Evolutionary conservation across 1,140 invertebrate genomes (phyloP), one percentile per base, ranked within the genome.

Genomic region (Orius insidiosus): DNA sequence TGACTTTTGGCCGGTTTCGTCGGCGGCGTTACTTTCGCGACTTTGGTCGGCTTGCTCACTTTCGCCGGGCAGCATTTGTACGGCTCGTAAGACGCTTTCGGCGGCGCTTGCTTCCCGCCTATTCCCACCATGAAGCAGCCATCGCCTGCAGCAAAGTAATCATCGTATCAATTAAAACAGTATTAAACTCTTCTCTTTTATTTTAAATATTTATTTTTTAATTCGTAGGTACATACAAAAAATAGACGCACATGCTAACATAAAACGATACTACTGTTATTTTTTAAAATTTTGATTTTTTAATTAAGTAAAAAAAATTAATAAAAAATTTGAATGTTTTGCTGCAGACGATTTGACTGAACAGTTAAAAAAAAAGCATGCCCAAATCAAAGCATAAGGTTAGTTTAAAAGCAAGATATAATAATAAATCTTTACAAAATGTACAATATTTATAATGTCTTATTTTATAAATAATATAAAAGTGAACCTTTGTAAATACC

Each of bases 41-140:
- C 66, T 70, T 79, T 80, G 56, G 74, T 76, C 47, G 68, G 66
- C 55, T 69, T 72, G 56, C 73, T 71, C 63, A 77, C 72, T 72
- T 82, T 82, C 65, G 78, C 78, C 62, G 80, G 83, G 74, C 82
- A 87, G 75, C 82, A 85, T 70, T 85, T 80, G 72, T 83, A 87
- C 58, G 82, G 78, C 75, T 82, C 78, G 69, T 81, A 84, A 62
- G 75, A 74, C 66, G 76, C 73, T 66, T 73, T 75, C 64, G 79
- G 78, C 62, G 70, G 63, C 67, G 75, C 71, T 61, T 64, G 74
- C 71, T 81, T 80, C 70, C 79, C 79, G 68, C 80, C 81, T 74
- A 87, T 76, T 71, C 82, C 83, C 72, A 87, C 81, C 80, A 84
- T 84, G 80, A 87, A 85, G 81, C 83, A 87, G 78, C 82, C 80